Evolutionary conservation across 1,140 invertebrate genomes (phyloP).

Genomic region (Triops cancriformis): DNA sequence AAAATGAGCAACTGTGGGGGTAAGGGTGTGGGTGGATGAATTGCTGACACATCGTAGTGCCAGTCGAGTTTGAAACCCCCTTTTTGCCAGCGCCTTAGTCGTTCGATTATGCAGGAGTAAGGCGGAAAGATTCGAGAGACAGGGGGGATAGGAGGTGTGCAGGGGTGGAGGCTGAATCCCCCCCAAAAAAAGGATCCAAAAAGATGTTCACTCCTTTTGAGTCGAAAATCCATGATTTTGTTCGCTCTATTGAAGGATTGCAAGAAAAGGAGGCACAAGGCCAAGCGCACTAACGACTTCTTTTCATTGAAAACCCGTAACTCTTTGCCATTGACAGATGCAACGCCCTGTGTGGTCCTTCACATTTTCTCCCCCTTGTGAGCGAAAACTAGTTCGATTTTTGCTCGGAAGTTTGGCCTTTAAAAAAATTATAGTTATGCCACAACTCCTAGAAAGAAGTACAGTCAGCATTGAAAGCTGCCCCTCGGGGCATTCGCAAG

Average conservation of each 20-base stretch:
- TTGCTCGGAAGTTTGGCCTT: not conserved
- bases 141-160: not conserved
- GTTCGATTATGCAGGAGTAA: not conserved
- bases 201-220: conserved; percentile 10
- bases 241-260: conserved; percentile 5
- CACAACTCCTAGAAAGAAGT: not conserved
- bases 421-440: not conserved
- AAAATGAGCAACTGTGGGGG: not conserved
- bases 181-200: not conserved
- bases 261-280: conserved; percentile 12
- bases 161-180: not conserved
- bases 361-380: not conserved
- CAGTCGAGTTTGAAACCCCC: not conserved
- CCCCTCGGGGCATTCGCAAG: not conserved
- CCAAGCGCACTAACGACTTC: conserved; percentile 12
- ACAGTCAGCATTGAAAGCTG: not conserved
- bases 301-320: conserved; percentile 2
- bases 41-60: conserved; percentile 11
- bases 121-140: not conserved
- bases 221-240: conserved; percentile 10
- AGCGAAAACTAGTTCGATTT: conserved; percentile 7
- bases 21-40: not conserved
- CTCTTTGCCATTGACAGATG: conserved; percentile 7
- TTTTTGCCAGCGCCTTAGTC: not conserved
- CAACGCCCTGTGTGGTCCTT: conserved; percentile 12